phyloP scores from a whole-genome alignment of 2,113 vertebrate species.

The Bubo bubo region DNA sequence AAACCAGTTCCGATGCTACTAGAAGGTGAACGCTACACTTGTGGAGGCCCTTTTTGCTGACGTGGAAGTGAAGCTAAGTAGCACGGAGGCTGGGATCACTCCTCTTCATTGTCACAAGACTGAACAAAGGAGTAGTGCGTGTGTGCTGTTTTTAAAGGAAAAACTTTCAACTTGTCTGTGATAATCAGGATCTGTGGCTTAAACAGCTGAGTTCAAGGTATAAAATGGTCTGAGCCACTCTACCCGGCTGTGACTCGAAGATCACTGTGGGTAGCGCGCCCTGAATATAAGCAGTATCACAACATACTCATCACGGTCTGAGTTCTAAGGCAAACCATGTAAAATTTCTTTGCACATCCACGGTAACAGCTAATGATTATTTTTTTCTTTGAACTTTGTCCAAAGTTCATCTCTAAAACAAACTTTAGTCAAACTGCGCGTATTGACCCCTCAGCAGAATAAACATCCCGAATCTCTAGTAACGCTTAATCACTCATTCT shows the following conservation, averaged over 20 bases:
- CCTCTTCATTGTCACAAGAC: neutral
- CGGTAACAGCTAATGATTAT: slow-evolving; percentile 12
- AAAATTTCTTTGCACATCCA: neutral
- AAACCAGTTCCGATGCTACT: neutral
- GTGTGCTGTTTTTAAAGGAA: neutral
- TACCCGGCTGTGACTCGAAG: neutral
- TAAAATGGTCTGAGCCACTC: neutral
- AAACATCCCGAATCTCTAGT: slow-evolving; percentile 30
- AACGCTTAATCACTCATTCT: neutral
- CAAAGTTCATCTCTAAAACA: slow-evolving; percentile 56
- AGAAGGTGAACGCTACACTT: neutral
- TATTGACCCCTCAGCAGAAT: slow-evolving; percentile 46
- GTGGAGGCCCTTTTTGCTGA: neutral
- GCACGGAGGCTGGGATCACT: neutral
- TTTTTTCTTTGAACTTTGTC: slow-evolving; percentile 51
- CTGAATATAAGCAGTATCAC: fast-evolving
- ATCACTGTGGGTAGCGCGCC: neutral
- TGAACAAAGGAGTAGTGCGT: neutral
- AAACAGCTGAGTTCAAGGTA: neutral
- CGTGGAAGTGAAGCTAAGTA: neutral
- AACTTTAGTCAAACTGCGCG: slow-evolving; percentile 8
- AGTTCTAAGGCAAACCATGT: neutral
- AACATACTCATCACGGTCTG: neutral
- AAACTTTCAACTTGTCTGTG: neutral
- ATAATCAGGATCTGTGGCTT: neutral